Percentiles rank a stretch among this genome's conserved stretches.
phyloP scores from a whole-genome alignment of 2,797 vertebrate species.

The Spinibarbus caldwelli region DNA sequence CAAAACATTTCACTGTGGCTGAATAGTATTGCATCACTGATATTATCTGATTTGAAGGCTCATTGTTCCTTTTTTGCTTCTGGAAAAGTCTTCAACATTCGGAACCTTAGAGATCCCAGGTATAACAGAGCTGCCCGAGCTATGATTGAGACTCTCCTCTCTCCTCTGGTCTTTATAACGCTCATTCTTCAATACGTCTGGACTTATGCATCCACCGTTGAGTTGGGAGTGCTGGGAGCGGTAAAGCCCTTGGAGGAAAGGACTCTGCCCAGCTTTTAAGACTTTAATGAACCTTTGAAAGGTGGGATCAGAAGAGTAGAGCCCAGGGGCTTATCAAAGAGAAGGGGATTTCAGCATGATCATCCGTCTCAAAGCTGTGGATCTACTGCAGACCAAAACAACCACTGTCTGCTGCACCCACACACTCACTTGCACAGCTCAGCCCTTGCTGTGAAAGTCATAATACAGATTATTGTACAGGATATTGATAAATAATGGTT shows the following conservation, averaged over 20 bases:
- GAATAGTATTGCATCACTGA: constrained; percentile 1
- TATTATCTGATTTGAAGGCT: not conserved
- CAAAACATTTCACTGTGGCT: not conserved
- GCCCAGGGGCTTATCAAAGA: constrained; percentile 35
- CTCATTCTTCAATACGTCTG: constrained; percentile 26
- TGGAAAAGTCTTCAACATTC: not conserved
- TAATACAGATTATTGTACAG: not conserved
- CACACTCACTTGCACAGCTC: constrained; percentile 10
- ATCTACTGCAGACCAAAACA: not conserved
- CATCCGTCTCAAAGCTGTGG: constrained; percentile 23
- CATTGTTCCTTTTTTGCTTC: not conserved
- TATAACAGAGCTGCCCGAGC: not conserved
- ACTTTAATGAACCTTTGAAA: constrained; percentile 54
- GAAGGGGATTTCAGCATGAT: constrained; percentile 45
- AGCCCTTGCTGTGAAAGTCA: not conserved
- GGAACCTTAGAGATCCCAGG: not conserved
- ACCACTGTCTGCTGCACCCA: constrained; percentile 17
- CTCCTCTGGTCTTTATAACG: not conserved
- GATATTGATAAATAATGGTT: not conserved
- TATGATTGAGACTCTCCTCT: not conserved
- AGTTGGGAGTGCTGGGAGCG: constrained; percentile 27
- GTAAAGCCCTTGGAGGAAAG: constrained; percentile 20
- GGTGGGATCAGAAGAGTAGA: constrained; percentile 49
- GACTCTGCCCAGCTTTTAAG: constrained; percentile 23
- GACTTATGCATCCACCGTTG: constrained; percentile 14